Conservation (phyloP, 2,113 vertebrate genomes). For the Lagopus leucura region DNA sequence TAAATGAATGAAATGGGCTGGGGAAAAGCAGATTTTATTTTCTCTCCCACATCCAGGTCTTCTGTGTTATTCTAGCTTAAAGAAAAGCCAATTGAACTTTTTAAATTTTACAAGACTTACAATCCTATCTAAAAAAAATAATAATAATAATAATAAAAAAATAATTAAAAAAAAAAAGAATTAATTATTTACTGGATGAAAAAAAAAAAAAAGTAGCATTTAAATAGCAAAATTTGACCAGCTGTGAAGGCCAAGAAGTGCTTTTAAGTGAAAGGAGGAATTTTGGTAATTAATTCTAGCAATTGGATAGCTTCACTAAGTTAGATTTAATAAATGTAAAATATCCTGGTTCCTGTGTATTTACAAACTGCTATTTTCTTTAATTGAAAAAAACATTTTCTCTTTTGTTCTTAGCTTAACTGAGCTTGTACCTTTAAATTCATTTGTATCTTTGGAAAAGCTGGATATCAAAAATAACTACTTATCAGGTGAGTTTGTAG, state of each 20-base stretch:
- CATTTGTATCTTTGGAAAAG: slow-evolving; percentile 84
- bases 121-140: neutral
- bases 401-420: slow-evolving; percentile 82
- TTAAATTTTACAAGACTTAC: neutral
- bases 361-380: neutral
- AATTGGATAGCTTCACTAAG: slow-evolving; percentile 17
- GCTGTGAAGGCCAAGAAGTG: neutral
- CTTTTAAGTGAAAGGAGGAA: neutral
- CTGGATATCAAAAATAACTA: slow-evolving; percentile 89
- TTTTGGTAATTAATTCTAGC: neutral
- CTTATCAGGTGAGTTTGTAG: slow-evolving; percentile 85
- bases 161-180: neutral
- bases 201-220: neutral
- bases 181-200: neutral
- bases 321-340: neutral
- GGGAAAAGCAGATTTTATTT: neutral
- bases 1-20: neutral
- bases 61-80: neutral
- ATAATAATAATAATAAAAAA: too few species aligned
- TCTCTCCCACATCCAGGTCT: neutral
- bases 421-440: slow-evolving; percentile 82
- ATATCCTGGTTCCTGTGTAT: neutral
- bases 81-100: neutral
- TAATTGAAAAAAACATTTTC: neutral
- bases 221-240: neutral